phyloP scores from a whole-genome alignment of 2,113 vertebrate genomes.

The Hyperopisus bebe region DNA sequence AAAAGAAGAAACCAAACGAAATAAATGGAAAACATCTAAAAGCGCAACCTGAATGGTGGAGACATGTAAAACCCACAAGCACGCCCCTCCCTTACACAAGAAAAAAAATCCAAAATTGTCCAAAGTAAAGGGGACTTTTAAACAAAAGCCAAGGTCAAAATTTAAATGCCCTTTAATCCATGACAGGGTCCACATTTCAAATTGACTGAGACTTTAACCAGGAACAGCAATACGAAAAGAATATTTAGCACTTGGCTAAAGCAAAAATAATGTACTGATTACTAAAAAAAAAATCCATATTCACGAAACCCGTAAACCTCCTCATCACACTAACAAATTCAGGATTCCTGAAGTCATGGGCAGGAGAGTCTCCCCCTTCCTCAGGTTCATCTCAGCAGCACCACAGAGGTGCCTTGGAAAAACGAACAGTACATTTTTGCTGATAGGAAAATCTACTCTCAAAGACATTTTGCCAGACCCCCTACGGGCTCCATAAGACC shows the following conservation, averaged over 20 bases:
- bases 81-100: neutral
- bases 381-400: neutral
- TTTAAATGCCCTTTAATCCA: neutral
- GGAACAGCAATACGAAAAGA: neutral
- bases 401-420: neutral
- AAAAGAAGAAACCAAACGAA: neutral
- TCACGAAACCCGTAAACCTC: neutral
- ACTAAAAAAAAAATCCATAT: neutral
- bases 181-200: neutral
- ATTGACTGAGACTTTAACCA: neutral
- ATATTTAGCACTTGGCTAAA: neutral
- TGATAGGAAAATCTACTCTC: neutral
- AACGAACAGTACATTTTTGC: neutral
- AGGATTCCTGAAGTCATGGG: neutral
- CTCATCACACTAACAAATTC: neutral
- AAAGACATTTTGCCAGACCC: neutral
- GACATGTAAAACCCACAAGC: neutral
- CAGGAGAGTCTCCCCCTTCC: neutral
- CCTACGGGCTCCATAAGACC: neutral
- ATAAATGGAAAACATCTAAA: slow-evolving; percentile 4
- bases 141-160: neutral
- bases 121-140: neutral
- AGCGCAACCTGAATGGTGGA: neutral
- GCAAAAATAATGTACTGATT: neutral
- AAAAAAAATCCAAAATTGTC: neutral